phyloP scores from a whole-genome alignment of 2,888 invertebrate species.

The Tholera decimalis region DNA sequence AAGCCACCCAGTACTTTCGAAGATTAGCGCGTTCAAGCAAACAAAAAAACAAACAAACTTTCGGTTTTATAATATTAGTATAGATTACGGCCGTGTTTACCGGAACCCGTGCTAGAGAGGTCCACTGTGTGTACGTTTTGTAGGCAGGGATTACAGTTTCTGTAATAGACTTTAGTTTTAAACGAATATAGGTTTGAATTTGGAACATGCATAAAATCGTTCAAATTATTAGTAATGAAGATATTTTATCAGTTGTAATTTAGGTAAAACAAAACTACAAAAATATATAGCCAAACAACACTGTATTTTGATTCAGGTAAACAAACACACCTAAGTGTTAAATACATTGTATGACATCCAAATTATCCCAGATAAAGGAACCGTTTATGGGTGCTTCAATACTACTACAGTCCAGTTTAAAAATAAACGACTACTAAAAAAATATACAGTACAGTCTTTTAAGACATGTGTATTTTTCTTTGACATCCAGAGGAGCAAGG shows the following conservation, averaged over 20 bases:
- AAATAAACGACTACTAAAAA: slow-evolving; percentile 21
- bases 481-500: slow-evolving; percentile 6
- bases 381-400: neutral
- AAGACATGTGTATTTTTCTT: slow-evolving; percentile 43
- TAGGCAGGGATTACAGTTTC: neutral
- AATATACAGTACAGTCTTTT: slow-evolving; percentile 18
- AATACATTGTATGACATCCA: neutral
- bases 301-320: neutral
- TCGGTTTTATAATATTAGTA: too few species aligned
- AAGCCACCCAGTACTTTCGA: too few species aligned
- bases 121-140: neutral
- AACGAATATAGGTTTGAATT: neutral
- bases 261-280: neutral
- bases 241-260: too few species aligned
- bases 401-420: slow-evolving; percentile 17
- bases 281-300: neutral
- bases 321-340: neutral
- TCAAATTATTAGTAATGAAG: too few species aligned
- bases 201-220: too few species aligned
- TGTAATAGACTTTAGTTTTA: neutral
- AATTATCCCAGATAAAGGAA: neutral
- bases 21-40: too few species aligned
- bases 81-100: slow-evolving; percentile 52
- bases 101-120: slow-evolving; percentile 18
- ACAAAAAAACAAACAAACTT: too few species aligned